Evolutionary conservation across 1,140 invertebrate genomes (phyloP), one percentile per base, ranked within the genome.

Genomic region (Platyscapa corneri): DNA sequence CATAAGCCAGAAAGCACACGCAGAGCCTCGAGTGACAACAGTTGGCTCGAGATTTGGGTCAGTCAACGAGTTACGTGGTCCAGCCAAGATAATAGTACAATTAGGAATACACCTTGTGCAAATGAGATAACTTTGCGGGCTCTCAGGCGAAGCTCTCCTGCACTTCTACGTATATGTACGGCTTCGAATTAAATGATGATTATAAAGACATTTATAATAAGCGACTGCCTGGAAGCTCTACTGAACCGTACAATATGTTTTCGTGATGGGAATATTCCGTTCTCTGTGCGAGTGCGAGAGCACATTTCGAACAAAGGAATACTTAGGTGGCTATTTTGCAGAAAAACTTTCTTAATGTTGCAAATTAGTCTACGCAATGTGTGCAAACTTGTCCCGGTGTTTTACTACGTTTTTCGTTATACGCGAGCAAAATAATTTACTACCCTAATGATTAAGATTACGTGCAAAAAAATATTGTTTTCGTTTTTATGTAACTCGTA

Each of bases 91-190:
- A 76, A 64, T 65, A 67, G 67, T 80, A 46, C 60, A 85, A 85
- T 85, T 85, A 85, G 64, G 83, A 84, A 72, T 72, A 79, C 83
- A 84, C 64, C 83, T 84, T 84, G 76, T 34, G 65, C 76, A 84
- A 84, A 84, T 65, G 83, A 79, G 83, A 84, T 84, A 84, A 84
- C 76, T 84, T 84, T 49, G 83, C 42, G 10, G 39, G 20, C 3
- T 53, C 49, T 20, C 27, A 12, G 23, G 39, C 56, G 37, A 34
- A 46, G 53, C 64, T 56, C 34, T 53, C 53, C 8, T 7, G 56
- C 3, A 7, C 8, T 12, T 18, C 23, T n/a, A 10, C 0, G 0
- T n/a, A 67, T 65, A 30, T 8, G 14, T n/a, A 46, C 1, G 30
- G 23, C 32, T 37, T 64, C 75, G 53, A 85, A 85, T 85, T 85